Evolutionary conservation across 2,888 invertebrate genomes (phyloP), one percentile per base, ranked within the genome.

Genomic region (Ptychoptera contaminata): DNA sequence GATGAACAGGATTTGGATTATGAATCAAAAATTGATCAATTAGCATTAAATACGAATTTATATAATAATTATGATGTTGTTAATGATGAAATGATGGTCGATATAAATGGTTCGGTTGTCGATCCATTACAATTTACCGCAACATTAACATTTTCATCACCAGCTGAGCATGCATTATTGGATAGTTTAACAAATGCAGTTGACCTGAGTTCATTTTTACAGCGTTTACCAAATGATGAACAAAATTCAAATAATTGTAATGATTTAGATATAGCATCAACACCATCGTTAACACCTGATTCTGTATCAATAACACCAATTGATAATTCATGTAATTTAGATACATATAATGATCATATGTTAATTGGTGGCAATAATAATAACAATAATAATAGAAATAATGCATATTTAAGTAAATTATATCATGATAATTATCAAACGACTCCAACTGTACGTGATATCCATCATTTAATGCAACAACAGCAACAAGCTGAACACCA

Each of bases 81-180:
- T 9, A 65, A 66, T 37, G 83, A 83, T 53, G 78, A 83, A 7
- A 84, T 88, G 74, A 86, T 87, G 72, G 83, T 84, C 11, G 85
- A 85, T 57, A 77, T 85, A 70, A 67, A 71, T n/a, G 79, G 79
- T 34, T 74, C 76, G 23, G 77, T 79, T 2, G 83, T 85, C 35
- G 86, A 87, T 63, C 84, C 84, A 30, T 68, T 84, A 41, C 86
- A 85, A 55, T 86, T 88, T 59, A 79, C 82, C 8, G 84, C 83
- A 2, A 84, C 85, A 0, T 62, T 88, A 44, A 84, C 85, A 42
- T 82, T 88, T 58, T 79, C 81, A 40, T 78, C 78, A 40, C 76
- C 82, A 11, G 80, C 82, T 32, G 86, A 86, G 63, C 79, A 82
- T 54, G 73, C 78, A 2, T 68, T 87, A 42, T 69, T 87, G 51